A percentile compares a stretch with the other conserved stretches of the same genome.
Evolutionary conservation across 2,113 vertebrate genomes (phyloP).

Genomic region (Lagopus leucura): DNA sequence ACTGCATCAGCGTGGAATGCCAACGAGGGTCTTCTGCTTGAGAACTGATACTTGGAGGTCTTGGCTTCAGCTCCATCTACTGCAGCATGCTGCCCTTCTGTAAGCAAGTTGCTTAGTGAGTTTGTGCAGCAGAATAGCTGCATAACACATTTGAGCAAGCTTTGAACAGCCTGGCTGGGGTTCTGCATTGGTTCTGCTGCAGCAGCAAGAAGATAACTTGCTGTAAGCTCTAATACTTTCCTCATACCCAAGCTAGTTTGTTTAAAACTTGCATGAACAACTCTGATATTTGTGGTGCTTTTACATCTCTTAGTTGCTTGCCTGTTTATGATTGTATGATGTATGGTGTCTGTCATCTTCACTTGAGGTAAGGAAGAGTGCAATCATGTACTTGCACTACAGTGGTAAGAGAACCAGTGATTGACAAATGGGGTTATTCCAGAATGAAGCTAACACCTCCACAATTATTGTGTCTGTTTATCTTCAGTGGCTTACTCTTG

Average conservation of each 20-base stretch:
- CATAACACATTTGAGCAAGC: not conserved
- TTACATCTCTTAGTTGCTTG: not conserved
- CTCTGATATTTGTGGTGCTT: fast-evolving
- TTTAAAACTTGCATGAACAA: not conserved
- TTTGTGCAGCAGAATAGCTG: not conserved
- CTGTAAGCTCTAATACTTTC: not conserved
- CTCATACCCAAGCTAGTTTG: not conserved
- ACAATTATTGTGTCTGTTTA: not conserved
- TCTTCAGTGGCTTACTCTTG: not conserved
- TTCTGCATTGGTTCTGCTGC: not conserved
- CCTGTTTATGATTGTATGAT: too few relatives aligned
- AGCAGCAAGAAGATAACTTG: not conserved
- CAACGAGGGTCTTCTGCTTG: not conserved
- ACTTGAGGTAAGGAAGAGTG: not conserved
- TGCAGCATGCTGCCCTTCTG: not conserved
- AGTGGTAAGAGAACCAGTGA: fast-evolving
- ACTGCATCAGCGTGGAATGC: not conserved
- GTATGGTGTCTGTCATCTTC: not conserved
- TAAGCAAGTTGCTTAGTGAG: not conserved
- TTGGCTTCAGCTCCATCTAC: not conserved
- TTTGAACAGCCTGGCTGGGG: not conserved
- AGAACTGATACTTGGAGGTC: not conserved
- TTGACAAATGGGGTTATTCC: not conserved
- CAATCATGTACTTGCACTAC: not conserved
- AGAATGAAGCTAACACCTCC: not conserved